Evolutionary conservation across 2,797 vertebrate genomes (phyloP).

Genomic region (Hyperoplus lanceolatus): DNA sequence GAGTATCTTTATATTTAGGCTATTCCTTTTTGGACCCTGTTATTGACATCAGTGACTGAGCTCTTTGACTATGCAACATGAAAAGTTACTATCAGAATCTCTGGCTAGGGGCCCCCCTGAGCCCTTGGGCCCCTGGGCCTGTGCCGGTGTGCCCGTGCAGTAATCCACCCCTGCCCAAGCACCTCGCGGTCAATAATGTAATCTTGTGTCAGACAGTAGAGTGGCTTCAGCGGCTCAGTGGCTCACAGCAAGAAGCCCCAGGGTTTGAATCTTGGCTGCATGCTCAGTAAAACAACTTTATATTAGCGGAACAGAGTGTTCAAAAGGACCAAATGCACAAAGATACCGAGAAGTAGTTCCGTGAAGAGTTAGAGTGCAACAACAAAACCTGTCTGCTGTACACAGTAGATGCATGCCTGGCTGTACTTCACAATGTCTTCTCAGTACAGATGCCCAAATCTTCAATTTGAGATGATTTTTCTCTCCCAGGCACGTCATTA

Average conservation of each 20-base stretch:
- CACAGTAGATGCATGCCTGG: not conserved
- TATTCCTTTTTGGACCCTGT: too few relatives aligned
- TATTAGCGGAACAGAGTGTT: not conserved
- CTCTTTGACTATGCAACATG: too few relatives aligned
- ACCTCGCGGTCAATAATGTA: conserved; percentile 14
- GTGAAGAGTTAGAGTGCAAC: not conserved
- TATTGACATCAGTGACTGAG: too few relatives aligned
- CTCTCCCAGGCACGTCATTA: conserved; percentile 11
- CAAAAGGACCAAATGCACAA: not conserved
- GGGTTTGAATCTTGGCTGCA: not conserved
- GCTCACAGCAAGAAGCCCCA: conserved; percentile 9
- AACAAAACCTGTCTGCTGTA: not conserved
- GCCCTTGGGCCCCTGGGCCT: too few relatives aligned
- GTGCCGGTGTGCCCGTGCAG: too few relatives aligned
- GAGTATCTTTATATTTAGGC: too few relatives aligned
- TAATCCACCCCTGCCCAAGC: not conserved
- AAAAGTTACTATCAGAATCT: too few relatives aligned
- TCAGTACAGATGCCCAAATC: conserved; percentile 20
- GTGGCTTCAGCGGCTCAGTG: conserved; percentile 9
- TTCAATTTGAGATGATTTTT: not conserved
- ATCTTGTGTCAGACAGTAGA: conserved; percentile 25
- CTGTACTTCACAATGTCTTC: conserved; percentile 23
- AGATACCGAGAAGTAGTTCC: not conserved
- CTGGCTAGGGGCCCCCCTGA: too few relatives aligned
- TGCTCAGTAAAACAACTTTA: not conserved